Conservation (phyloP, 2,113 vertebrate genomes). For the Apeltes quadracus region DNA sequence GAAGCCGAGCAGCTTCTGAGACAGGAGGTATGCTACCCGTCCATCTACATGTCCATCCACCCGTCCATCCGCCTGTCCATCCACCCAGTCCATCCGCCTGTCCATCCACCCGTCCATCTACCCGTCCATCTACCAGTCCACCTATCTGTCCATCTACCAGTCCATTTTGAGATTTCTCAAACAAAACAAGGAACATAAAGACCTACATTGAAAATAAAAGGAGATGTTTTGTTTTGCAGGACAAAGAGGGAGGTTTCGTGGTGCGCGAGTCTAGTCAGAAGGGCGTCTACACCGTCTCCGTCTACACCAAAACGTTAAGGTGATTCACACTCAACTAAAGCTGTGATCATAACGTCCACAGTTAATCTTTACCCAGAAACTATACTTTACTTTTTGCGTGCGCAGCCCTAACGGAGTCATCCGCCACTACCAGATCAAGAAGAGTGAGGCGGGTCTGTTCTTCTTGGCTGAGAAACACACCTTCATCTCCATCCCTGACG, state of each 20-base stretch:
- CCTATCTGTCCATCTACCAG: neutral
- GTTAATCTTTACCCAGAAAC: neutral
- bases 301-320: constrained; percentile 82
- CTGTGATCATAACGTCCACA: neutral
- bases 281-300: constrained; percentile 85
- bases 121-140: neutral
- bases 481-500: constrained; percentile 84
- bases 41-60: neutral
- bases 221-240: constrained; percentile 66
- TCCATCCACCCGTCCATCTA: neutral
- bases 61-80: neutral
- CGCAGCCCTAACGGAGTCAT: constrained; percentile 55
- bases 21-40: constrained; percentile 80
- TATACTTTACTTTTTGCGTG: neutral
- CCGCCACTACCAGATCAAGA: constrained; percentile 89
- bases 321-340: constrained; percentile 53
- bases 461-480: constrained; percentile 85
- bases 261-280: constrained; percentile 89
- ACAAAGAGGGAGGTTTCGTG: constrained; percentile 87
- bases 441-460: constrained; percentile 76
- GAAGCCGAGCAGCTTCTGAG: constrained; percentile 86
- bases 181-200: neutral
- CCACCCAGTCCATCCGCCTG: too few relatives aligned
- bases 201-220: neutral
- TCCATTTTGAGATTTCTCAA: too few relatives aligned